Conservation (phyloP, 2,113 vertebrate species). For the Leucosticte australis region DNA sequence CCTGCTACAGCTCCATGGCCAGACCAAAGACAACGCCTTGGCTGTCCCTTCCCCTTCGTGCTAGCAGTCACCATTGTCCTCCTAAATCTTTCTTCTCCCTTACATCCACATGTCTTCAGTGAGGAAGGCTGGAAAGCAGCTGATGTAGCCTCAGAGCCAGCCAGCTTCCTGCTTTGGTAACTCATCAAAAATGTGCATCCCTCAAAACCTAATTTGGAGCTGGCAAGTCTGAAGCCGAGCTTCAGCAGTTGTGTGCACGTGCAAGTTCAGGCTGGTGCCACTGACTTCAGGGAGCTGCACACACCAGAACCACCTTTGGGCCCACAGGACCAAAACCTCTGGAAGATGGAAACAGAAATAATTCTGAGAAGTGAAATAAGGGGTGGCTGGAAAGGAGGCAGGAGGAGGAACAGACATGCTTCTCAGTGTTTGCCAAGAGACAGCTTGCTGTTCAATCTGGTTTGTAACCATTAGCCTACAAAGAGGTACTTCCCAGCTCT, state of each 20-base stretch:
- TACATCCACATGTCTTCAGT: not conserved
- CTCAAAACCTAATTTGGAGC: not conserved
- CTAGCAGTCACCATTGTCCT: not conserved
- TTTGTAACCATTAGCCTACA: conserved; percentile 47
- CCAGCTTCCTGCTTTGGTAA: not conserved
- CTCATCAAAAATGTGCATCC: not conserved
- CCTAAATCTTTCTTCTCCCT: not conserved
- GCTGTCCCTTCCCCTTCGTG: not conserved
- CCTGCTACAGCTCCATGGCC: not conserved
- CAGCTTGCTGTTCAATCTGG: conserved; percentile 46
- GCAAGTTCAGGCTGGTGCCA: not conserved
- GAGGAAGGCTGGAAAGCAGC: not conserved
- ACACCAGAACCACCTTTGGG: not conserved
- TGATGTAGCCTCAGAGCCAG: not conserved
- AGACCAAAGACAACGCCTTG: not conserved
- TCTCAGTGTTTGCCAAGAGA: conserved; percentile 30
- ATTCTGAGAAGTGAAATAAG: not conserved
- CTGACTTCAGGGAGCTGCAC: not conserved
- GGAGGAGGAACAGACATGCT: not conserved
- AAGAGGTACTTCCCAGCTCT: conserved; percentile 26
- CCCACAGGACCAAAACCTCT: not conserved
- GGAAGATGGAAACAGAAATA: not conserved
- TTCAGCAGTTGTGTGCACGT: not conserved
- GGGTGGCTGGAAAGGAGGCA: not conserved
- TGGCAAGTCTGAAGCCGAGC: not conserved